Evolutionary conservation across 2,797 vertebrate species (phyloP).

Genomic region (Enteromius trimaculatus): DNA sequence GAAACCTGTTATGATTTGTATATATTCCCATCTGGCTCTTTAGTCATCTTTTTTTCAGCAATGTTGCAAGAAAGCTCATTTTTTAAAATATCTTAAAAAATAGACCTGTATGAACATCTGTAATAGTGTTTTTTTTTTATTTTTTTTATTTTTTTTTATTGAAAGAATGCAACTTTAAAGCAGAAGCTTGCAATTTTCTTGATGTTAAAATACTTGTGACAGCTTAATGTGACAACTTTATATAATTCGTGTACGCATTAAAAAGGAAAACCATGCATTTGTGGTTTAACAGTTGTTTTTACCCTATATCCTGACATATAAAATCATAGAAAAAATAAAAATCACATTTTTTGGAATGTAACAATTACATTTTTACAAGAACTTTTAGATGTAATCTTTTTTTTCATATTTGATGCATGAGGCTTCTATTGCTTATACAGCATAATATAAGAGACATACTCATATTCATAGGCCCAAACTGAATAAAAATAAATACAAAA

Average conservation of each 20-base stretch:
- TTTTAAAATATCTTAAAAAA: background rate
- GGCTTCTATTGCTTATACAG: background rate
- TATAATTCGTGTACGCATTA: background rate
- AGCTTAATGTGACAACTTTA: background rate
- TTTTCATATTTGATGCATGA: background rate
- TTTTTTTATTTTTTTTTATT: too few relatives aligned
- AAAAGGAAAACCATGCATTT: background rate
- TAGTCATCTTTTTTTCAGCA: conserved; percentile 10
- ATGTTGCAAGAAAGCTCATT: conserved; percentile 13
- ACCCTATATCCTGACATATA: background rate
- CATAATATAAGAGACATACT: too few relatives aligned
- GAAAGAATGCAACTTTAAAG: background rate
- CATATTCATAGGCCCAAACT: background rate
- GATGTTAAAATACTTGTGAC: background rate
- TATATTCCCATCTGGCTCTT: conserved; percentile 10
- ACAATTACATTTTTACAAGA: background rate
- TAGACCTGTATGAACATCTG: background rate
- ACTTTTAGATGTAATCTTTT: background rate
- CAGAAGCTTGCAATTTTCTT: background rate
- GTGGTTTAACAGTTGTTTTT: background rate
- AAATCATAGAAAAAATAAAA: too few relatives aligned
- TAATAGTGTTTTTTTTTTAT: too few relatives aligned
- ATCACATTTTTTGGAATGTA: background rate
- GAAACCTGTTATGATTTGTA: conserved; percentile 40
- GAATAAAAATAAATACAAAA: background rate